Conservation (phyloP, 2,113 vertebrate genomes). For the Alligator sinensis region DNA sequence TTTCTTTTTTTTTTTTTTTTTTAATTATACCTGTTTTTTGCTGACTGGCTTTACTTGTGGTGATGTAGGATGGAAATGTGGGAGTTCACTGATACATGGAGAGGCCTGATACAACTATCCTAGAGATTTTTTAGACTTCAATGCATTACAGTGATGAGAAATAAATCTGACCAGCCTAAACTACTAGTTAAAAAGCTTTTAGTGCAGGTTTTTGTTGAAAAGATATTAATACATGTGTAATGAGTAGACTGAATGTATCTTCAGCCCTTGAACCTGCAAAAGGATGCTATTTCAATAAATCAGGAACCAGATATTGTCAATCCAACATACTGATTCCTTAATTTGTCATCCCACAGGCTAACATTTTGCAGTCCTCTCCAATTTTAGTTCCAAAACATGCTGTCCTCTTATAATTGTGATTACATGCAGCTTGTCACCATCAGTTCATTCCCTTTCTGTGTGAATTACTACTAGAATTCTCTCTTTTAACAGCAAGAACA, state of each 20-base stretch:
- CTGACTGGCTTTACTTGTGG: neutral
- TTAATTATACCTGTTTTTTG: neutral
- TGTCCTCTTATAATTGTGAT: slow-evolving; percentile 9
- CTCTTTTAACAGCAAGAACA: slow-evolving; percentile 29
- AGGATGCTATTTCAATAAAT: slow-evolving; percentile 23
- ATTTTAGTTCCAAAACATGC: slow-evolving; percentile 13
- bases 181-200: neutral
- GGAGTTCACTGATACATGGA: neutral
- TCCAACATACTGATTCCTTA: neutral
- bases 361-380: neutral
- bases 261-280: neutral
- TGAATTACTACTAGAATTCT: neutral
- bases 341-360: slow-evolving; percentile 16
- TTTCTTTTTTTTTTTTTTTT: neutral
- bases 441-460: neutral
- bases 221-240: slow-evolving; percentile 19
- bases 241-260: neutral
- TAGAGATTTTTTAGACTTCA: neutral
- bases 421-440: slow-evolving; percentile 20
- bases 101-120: neutral
- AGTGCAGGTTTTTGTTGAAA: neutral
- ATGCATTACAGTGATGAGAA: slow-evolving; percentile 29
- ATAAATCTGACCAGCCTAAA: neutral
- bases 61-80: neutral
- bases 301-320: neutral